These are phyloP conservation scores for Drosophila miranda DNA, from an alignment of 1,140 invertebrate genomes.

Conservation along the genomic window DNA sequence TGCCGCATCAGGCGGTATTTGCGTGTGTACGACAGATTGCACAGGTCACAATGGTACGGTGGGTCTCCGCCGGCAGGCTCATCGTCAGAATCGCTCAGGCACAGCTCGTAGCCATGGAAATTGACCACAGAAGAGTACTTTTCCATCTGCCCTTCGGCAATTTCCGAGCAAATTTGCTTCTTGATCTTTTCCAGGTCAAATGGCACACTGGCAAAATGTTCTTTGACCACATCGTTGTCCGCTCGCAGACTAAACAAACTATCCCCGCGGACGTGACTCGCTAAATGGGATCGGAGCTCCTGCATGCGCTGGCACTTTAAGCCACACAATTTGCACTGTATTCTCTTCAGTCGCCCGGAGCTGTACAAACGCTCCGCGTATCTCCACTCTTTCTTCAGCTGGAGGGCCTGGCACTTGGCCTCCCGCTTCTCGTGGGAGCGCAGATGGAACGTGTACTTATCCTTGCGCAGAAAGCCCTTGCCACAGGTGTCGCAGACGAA, in stretches of 20 bases:
- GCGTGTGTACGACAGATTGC: constrained; percentile 42
- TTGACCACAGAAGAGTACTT: constrained; percentile 64
- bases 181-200: constrained; percentile 39
- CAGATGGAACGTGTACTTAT: constrained; percentile 64
- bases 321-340: constrained; percentile 68
- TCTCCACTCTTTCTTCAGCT: constrained; percentile 40
- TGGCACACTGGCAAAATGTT: constrained; percentile 31
- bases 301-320: constrained; percentile 32
- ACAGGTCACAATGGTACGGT: constrained; percentile 53
- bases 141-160: constrained; percentile 31
- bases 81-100: constrained; percentile 69
- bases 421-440: constrained; percentile 42
- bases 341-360: constrained; percentile 26
- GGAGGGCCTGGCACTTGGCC: constrained; percentile 30
- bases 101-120: constrained; percentile 66
- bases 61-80: constrained; percentile 11
- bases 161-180: constrained; percentile 41
- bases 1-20: constrained; percentile 62
- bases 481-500: constrained; percentile 57
- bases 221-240: constrained; percentile 55
- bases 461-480: constrained; percentile 64
- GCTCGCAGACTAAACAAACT: constrained; percentile 30
- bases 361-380: constrained; percentile 67
- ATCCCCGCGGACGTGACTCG: constrained; percentile 27
- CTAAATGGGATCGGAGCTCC: constrained; percentile 55